These are phyloP conservation scores for Elachura formosa DNA, from an alignment of 2,113 vertebrate species.

Conservation along the genomic window DNA sequence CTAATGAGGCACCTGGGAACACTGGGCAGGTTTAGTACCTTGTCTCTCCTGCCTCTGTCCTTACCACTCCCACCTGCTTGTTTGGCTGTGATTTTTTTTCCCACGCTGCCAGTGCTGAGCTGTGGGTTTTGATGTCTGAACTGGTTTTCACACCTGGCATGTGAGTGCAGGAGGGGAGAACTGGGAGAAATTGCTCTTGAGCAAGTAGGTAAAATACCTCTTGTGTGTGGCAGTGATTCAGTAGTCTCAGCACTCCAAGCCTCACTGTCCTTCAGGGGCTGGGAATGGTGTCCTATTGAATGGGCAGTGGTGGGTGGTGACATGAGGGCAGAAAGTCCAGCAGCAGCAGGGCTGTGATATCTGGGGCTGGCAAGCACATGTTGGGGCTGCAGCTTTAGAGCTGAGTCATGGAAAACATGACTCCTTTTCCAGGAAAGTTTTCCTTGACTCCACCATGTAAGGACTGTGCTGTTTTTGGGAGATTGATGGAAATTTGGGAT, in stretches of 20 bases:
- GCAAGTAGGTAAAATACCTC: neutral
- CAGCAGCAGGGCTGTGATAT: neutral
- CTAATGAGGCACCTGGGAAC: slow-evolving; percentile 64
- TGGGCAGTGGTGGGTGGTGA: neutral
- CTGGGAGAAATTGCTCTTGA: neutral
- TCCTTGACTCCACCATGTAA: neutral
- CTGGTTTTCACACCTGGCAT: slow-evolving; percentile 1
- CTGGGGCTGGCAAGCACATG: neutral
- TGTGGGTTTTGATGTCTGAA: neutral
- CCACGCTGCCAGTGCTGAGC: neutral
- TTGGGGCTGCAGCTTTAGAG: neutral
- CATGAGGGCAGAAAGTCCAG: neutral
- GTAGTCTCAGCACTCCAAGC: neutral
- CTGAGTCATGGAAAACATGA: neutral
- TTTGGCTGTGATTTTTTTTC: slow-evolving; percentile 47
- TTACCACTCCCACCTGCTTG: slow-evolving; percentile 19
- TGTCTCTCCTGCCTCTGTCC: neutral
- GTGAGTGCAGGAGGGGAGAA: neutral
- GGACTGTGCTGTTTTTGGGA: neutral
- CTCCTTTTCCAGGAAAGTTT: neutral
- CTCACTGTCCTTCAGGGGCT: neutral
- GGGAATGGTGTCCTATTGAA: neutral
- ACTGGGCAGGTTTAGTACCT: slow-evolving; percentile 29
- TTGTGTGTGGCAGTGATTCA: neutral
- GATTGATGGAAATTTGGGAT: neutral